Evolutionary conservation across 2,113 vertebrate genomes (phyloP).

Genomic region (Smithornis capensis): DNA sequence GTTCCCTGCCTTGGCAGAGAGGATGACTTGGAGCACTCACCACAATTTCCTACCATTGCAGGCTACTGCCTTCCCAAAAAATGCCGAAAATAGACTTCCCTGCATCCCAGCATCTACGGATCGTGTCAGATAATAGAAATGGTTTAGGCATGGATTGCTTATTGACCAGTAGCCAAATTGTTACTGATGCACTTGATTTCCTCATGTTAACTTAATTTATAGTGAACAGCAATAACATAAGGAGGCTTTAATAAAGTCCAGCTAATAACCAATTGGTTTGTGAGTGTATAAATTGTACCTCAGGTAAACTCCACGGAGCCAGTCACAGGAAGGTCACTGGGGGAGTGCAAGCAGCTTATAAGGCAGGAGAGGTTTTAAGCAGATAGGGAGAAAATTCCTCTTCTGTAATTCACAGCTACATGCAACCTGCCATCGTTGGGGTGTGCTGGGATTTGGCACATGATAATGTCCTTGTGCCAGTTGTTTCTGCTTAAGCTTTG

Average conservation of each 20-base stretch:
- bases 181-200: not conserved
- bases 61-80: not conserved
- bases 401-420: not conserved
- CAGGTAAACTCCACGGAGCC: not conserved
- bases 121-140: not conserved
- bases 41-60: accelerated
- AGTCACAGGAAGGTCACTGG: not conserved
- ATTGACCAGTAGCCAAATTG: not conserved
- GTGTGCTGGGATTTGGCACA: not conserved
- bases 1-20: not conserved
- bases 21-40: not conserved
- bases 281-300: not conserved
- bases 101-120: not conserved
- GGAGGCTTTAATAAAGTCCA: not conserved
- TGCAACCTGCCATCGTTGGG: not conserved
- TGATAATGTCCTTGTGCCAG: not conserved
- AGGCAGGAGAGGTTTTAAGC: not conserved
- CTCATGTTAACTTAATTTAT: not conserved
- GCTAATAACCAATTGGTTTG: not conserved
- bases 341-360: not conserved
- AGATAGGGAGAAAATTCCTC: not conserved
- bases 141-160: not conserved
- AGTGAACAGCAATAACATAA: not conserved
- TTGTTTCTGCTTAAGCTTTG: not conserved
- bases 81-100: not conserved